These are phyloP conservation scores for Argynnis bischoffii DNA, from an alignment of 2,888 invertebrate species.

Conservation along the genomic window DNA sequence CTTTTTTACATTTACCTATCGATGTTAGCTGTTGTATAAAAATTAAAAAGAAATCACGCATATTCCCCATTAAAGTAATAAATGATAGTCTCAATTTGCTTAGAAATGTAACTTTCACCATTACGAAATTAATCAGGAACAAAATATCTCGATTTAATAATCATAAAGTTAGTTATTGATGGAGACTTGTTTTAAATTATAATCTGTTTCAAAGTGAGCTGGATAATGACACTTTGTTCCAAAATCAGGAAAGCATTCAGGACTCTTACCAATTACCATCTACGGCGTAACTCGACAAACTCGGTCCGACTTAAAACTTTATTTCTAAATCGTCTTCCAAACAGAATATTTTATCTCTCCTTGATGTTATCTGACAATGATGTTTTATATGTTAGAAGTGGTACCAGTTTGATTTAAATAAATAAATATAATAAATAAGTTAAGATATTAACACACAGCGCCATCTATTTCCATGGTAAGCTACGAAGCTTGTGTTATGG, in stretches of 20 bases:
- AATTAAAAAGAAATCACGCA: too few species aligned
- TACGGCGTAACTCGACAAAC: conserved; percentile 32
- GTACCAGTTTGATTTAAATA: neutral
- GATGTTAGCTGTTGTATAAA: too few species aligned
- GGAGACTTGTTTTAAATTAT: conserved; percentile 19
- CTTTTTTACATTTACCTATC: too few species aligned
- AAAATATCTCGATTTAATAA: conserved; percentile 13
- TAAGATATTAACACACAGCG: too few species aligned
- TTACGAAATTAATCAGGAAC: conserved; percentile 5
- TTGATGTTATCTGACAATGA: conserved; percentile 27
- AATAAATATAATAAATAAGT: too few species aligned
- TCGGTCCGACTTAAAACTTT: conserved; percentile 47
- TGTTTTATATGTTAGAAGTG: conserved; percentile 1
- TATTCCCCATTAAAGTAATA: too few species aligned
- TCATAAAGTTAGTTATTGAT: conserved; percentile 14
- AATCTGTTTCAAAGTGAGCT: conserved; percentile 25
- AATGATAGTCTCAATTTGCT: too few species aligned
- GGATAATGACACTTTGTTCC: conserved; percentile 24
- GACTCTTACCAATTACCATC: conserved; percentile 31
- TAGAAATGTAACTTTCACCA: neutral
- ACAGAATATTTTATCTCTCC: conserved; percentile 51
- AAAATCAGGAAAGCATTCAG: conserved; percentile 22
- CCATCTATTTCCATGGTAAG: too few species aligned
- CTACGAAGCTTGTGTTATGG: too few species aligned
- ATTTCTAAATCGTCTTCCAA: conserved; percentile 49